A percentile compares a stretch with the other conserved stretches of the same genome.
Conservation (phyloP, 2,113 vertebrate genomes). For the Balaeniceps rex region DNA sequence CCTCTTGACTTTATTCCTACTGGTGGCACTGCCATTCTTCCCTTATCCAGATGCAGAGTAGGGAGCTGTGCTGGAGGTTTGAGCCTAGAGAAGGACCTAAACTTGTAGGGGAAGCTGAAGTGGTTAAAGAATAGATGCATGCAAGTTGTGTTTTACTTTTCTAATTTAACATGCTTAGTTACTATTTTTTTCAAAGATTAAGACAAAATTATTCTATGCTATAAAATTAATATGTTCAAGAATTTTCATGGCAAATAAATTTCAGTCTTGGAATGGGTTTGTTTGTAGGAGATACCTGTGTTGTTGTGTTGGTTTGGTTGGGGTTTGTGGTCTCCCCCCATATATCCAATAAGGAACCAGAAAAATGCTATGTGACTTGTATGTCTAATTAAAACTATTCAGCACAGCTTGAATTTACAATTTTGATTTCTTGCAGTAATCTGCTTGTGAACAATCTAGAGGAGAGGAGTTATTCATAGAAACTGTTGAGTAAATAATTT, state of each 20-base stretch:
- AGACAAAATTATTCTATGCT: neutral
- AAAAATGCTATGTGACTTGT: neutral
- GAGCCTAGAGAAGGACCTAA: neutral
- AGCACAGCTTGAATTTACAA: constrained; percentile 51
- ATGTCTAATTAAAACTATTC: constrained; percentile 48
- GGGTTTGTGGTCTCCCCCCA: neutral
- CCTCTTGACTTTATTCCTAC: neutral
- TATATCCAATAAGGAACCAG: neutral
- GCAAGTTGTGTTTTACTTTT: neutral
- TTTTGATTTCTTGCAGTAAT: constrained; percentile 62
- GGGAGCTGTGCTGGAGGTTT: neutral
- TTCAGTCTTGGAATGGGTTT: neutral
- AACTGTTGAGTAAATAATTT: constrained; percentile 66
- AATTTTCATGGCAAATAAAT: neutral
- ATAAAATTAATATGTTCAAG: neutral
- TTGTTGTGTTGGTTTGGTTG: neutral
- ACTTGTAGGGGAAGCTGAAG: neutral
- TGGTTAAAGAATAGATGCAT: accelerated
- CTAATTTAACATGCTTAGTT: neutral
- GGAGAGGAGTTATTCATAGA: constrained; percentile 56
- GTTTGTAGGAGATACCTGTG: neutral
- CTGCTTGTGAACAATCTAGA: constrained; percentile 56
- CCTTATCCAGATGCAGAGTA: no score
- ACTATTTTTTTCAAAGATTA: neutral
- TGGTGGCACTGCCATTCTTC: neutral